These are phyloP conservation scores for Anoncus sp. DNA, from an alignment of 2,888 invertebrate genomes.

Conservation along the genomic window DNA sequence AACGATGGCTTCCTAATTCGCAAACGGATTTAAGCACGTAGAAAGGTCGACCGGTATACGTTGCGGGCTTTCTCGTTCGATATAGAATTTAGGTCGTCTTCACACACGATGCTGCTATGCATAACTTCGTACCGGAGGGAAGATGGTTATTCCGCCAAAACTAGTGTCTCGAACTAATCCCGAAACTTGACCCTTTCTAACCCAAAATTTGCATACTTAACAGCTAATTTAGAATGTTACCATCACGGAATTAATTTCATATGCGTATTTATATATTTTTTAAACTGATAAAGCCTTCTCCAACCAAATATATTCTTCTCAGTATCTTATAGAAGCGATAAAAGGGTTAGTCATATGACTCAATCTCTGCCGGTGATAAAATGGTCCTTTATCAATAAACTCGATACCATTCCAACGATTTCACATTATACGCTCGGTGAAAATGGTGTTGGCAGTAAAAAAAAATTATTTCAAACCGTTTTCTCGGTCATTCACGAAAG, in stretches of 20 bases:
- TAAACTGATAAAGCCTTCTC: no score
- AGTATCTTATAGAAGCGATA: no score
- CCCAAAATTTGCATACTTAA: constrained; percentile 6
- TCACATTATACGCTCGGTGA: neutral
- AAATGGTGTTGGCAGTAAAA: constrained; percentile 2
- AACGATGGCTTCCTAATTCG: constrained; percentile 61
- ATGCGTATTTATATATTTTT: no score
- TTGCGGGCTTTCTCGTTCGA: constrained; percentile 62
- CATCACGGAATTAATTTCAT: no score
- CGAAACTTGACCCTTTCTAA: constrained; percentile 8
- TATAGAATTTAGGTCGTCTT: constrained; percentile 60
- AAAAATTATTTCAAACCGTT: constrained; percentile 12
- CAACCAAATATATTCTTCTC: no score
- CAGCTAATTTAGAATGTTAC: constrained; percentile 2
- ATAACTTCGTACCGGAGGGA: constrained; percentile 33
- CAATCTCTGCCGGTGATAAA: no score
- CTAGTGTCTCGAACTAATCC: constrained; percentile 11
- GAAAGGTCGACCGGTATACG: constrained; percentile 50
- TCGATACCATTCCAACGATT: neutral
- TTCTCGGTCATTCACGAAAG: constrained; percentile 51
- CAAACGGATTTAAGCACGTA: constrained; percentile 38
- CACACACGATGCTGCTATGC: constrained; percentile 16
- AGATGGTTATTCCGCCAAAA: constrained; percentile 21
- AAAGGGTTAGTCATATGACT: no score
- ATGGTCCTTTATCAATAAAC: constrained; percentile 1